These are phyloP conservation scores for Leucozona laternaria DNA, from an alignment of 2,888 invertebrate genomes.

Conservation along the genomic window DNA sequence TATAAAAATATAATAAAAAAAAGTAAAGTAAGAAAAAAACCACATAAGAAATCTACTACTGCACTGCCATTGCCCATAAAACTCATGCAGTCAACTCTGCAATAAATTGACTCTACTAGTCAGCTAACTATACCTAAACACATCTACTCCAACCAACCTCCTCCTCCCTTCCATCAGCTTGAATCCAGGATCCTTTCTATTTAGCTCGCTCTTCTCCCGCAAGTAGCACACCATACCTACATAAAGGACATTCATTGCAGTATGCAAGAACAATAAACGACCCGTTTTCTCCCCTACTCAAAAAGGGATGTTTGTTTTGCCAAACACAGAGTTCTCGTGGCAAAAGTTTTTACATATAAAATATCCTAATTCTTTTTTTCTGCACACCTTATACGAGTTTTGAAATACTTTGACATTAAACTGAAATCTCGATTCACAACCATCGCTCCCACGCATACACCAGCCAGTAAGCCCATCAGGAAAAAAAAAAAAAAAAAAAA, in stretches of 20 bases:
- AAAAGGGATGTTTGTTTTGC: constrained; percentile 30
- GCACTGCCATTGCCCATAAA: constrained; percentile 67
- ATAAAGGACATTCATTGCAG: constrained; percentile 74
- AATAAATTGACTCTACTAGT: constrained; percentile 69
- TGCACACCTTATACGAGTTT: constrained; percentile 30
- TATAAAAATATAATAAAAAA: constrained; percentile 12
- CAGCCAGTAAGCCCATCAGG: background rate
- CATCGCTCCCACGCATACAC: background rate
- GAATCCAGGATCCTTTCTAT: background rate
- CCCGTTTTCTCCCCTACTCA: constrained; percentile 29
- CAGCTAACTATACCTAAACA: constrained; percentile 66
- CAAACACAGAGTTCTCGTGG: constrained; percentile 6
- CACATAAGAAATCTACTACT: constrained; percentile 61
- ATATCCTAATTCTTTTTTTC: constrained; percentile 7
- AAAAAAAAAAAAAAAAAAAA: background rate
- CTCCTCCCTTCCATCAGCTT: background rate
- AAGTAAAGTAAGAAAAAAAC: constrained; percentile 16
- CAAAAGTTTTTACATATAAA: constrained; percentile 8
- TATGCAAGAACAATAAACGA: constrained; percentile 72
- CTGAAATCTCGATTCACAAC: constrained; percentile 69
- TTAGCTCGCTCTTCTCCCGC: background rate
- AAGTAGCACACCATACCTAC: constrained; percentile 21
- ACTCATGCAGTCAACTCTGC: constrained; percentile 74
- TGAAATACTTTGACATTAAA: constrained; percentile 72
- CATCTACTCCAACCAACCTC: constrained; percentile 20